Evolutionary conservation across 2,113 vertebrate species (phyloP).

Genomic region (Thalassoma bifasciatum): DNA sequence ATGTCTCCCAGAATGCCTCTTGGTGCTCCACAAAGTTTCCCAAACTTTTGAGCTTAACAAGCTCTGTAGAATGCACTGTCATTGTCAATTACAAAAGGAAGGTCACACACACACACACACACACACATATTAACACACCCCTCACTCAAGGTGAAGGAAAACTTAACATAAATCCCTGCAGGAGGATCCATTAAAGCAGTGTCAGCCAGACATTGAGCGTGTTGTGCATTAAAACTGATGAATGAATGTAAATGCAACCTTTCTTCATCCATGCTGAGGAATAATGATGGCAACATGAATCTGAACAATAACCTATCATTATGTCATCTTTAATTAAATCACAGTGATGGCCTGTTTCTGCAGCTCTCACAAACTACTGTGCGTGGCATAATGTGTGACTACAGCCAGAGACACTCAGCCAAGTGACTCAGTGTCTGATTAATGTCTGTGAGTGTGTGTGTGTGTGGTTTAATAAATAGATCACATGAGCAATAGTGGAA

Average conservation of each 20-base stretch:
- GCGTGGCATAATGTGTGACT: not conserved
- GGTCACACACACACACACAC: not conserved
- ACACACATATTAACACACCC: no score
- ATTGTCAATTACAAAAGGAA: no score
- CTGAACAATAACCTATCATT: not conserved
- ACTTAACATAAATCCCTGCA: not conserved
- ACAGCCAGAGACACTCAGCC: no score
- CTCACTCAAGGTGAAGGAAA: not conserved
- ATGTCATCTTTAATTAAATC: not conserved
- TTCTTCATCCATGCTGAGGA: not conserved
- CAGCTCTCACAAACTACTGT: not conserved
- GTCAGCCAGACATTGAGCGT: not conserved
- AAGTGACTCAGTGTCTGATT: not conserved
- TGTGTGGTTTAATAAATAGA: not conserved
- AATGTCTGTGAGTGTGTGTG: constrained; percentile 1
- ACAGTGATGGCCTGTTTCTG: not conserved
- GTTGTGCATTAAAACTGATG: not conserved
- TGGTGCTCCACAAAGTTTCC: no score
- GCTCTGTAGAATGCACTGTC: no score
- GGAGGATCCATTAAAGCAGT: not conserved
- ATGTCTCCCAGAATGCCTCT: no score
- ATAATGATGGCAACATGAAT: not conserved
- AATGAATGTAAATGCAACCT: not conserved
- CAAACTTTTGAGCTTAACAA: no score
- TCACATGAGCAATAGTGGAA: constrained; percentile 6